phyloP scores from a whole-genome alignment of 2,888 invertebrate species.

The Cantharis rufa region DNA sequence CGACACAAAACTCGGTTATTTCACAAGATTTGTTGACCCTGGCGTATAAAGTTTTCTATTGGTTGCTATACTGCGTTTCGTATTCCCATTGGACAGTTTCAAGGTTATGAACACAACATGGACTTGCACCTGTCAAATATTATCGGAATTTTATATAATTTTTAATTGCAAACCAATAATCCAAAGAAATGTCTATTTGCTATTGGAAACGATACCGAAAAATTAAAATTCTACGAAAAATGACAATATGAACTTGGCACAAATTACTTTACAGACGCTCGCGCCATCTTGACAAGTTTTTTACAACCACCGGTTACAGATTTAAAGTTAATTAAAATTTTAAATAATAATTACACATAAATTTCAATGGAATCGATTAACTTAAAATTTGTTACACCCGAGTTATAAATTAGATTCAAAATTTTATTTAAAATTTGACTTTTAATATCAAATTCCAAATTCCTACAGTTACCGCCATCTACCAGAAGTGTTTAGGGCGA shows the following conservation, averaged over 20 bases:
- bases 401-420: not conserved
- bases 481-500: not conserved
- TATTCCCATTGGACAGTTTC: constrained; percentile 54
- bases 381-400: not conserved
- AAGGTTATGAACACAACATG: constrained; percentile 58
- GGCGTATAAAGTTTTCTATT: constrained; percentile 51
- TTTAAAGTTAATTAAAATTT: not conserved
- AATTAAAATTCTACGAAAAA: not conserved
- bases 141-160: constrained; percentile 5
- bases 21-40: constrained; percentile 60
- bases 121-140: constrained; percentile 55
- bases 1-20: constrained; percentile 57
- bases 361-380: not conserved
- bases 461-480: not conserved
- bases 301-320: not conserved
- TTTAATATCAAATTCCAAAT: not conserved
- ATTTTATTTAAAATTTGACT: not conserved
- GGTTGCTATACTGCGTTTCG: constrained; percentile 49
- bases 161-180: not conserved
- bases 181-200: not conserved
- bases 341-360: not conserved
- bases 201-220: not conserved
- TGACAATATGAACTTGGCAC: not conserved
- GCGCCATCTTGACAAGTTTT: not conserved
- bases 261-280: not conserved